Evolutionary conservation across 1,140 invertebrate species (phyloP).

Genomic region (Potamilus streckersoni): DNA sequence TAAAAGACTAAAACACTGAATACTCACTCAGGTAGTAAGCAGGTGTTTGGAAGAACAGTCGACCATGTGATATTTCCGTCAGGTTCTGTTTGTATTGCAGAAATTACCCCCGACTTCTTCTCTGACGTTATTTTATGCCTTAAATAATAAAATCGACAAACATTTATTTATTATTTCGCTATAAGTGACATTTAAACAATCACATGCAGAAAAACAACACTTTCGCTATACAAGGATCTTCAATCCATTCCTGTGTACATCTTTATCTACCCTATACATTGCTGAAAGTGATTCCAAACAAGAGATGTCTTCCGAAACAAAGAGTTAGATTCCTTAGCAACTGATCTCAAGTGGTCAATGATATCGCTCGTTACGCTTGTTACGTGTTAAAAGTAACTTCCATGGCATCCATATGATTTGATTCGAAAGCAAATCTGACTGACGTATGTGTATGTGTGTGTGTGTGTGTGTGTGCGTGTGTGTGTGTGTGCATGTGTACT

Average conservation of each 20-base stretch:
- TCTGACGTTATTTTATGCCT: constrained; percentile 73
- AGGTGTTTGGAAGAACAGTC: constrained; percentile 85
- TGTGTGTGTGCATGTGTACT: no score
- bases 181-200: neutral
- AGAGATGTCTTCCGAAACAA: no score
- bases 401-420: no score
- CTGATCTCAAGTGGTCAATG: no score
- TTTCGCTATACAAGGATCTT: neutral
- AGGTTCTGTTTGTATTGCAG: constrained; percentile 89
- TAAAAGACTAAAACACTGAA: neutral
- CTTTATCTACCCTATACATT: neutral
- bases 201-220: neutral
- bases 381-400: no score
- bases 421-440: no score
- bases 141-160: constrained; percentile 25
- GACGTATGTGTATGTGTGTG: no score
- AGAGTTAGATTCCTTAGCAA: no score
- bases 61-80: constrained; percentile 94
- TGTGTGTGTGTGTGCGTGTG: no score
- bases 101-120: constrained; percentile 94
- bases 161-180: neutral
- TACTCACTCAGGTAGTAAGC: constrained; percentile 13
- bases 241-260: neutral
- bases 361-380: no score
- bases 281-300: no score